Evolutionary conservation across 30 jellyfish, hydroid and myxozoan species (phyloP), one percentile per base, ranked within the genome.

Genomic region (Chrysaora quinquecirrha): DNA sequence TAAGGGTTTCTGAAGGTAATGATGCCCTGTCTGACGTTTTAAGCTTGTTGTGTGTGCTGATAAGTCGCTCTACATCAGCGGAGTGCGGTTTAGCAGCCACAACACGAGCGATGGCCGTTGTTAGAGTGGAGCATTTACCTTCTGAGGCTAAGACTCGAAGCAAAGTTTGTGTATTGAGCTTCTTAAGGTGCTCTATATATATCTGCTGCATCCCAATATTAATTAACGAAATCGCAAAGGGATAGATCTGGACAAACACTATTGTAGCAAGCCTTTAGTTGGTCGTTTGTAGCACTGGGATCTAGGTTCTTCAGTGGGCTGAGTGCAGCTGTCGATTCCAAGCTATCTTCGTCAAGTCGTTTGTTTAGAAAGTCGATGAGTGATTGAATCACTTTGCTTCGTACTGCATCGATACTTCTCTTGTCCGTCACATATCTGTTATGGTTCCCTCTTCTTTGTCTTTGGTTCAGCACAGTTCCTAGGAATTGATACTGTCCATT

Each of bases 31-130:
- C 82, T 12, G 69, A 33, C 28, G 82, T 70, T 70, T 70, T 70
- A n/a, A 70, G 69, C 21, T 70, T 70, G 73, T 70, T 70, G 34
- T 70, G 33, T n/a, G 82, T 70, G 69, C 73, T 34, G 3, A 70
- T 70, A 1, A 73, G 49, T 27, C 87, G 58, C 87, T 75, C 87
- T 23, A 29, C 87, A 52, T 75, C 79, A 3, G 87, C 87, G 30
- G 64, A 75, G 28, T 75, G 87, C 11, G 87, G 87, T 27, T 75
- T 75, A 4, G 87, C 87, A 6, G 87, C 87, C 50, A 75, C 76
- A 30, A 49, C n/a, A 29, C 87, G 78, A 29, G 87, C 75, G 56
- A 75, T 27, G 21, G 87, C 60, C 2, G 76, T 75, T 48, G 61
- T 75, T 1, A 75, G 75, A 70, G 21, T 70, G 47, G 48, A 28